phyloP scores from a whole-genome alignment of 2,113 vertebrate genomes.

The Taxidea taxus region DNA sequence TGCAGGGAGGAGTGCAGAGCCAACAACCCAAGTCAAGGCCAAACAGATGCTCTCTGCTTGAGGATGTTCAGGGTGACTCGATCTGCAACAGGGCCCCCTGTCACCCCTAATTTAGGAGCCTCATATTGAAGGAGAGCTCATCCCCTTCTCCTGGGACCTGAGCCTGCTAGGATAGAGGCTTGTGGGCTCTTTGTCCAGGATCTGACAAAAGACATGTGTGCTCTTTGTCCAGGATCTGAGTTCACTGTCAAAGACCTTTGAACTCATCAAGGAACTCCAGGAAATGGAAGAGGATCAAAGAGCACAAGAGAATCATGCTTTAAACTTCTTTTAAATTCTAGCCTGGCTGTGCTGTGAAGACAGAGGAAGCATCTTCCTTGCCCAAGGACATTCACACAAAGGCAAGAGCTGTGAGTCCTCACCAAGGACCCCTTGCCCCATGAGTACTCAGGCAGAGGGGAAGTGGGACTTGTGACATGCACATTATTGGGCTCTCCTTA shows the following conservation, averaged over 20 bases:
- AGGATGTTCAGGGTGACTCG: slow-evolving; percentile 46
- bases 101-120: not conserved
- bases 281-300: slow-evolving; percentile 60
- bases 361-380: not conserved
- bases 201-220: not conserved
- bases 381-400: not conserved
- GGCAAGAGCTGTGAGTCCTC: not conserved
- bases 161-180: slow-evolving; percentile 2
- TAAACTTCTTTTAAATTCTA: not conserved
- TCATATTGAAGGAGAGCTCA: not conserved
- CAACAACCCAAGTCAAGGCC: slow-evolving; percentile 61
- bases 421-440: not conserved
- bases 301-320: not conserved
- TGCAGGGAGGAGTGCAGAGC: not conserved
- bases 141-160: not conserved
- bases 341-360: not conserved
- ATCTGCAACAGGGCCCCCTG: slow-evolving; percentile 42
- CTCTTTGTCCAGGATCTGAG: slow-evolving; percentile 31
- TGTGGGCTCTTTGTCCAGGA: slow-evolving; percentile 28
- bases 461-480: not conserved
- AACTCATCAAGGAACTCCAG: slow-evolving; percentile 44
- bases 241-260: slow-evolving; percentile 26
- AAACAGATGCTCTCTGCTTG: slow-evolving; percentile 53
- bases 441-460: not conserved
- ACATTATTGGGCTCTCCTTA: not conserved